A percentile compares a stretch with the other conserved stretches of the same genome.
Evolutionary conservation across 30 jellyfish, hydroid and myxozoan species (phyloP).

Genomic region (Cassiopea xamachana): DNA sequence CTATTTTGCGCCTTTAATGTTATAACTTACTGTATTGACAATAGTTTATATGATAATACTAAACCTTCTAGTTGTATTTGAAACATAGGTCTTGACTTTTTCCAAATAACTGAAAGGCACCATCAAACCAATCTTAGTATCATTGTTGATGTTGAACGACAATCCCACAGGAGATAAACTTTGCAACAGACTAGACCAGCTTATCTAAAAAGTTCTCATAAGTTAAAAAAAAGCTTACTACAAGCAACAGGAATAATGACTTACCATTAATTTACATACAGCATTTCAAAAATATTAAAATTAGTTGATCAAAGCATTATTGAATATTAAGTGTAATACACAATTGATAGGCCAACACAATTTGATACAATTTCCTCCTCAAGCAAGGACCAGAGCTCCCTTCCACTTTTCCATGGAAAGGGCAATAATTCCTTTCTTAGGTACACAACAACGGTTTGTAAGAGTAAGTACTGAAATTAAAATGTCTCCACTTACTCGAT

Average conservation of each 20-base stretch:
- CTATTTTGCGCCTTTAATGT: too few species aligned
- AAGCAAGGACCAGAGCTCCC: too few species aligned
- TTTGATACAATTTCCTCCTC: too few species aligned
- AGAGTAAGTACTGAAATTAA: neutral
- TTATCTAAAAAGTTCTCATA: neutral
- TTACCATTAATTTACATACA: neutral
- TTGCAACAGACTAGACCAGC: neutral
- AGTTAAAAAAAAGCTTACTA: neutral
- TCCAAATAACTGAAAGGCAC: slow-evolving; percentile 1
- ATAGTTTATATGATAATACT: too few species aligned
- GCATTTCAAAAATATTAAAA: too few species aligned
- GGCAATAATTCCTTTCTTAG: neutral
- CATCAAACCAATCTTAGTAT: slow-evolving; percentile 10
- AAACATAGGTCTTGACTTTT: neutral
- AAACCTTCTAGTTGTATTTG: neutral
- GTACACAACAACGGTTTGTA: neutral
- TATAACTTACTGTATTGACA: too few species aligned
- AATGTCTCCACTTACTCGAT: neutral
- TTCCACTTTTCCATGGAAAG: neutral
- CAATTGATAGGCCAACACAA: too few species aligned
- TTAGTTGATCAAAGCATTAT: too few species aligned
- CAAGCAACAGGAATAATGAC: neutral
- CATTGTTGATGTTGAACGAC: neutral
- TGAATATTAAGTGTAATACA: too few species aligned
- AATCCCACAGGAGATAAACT: neutral